phyloP scores from a whole-genome alignment of 2,888 invertebrate genomes.

The Acanthosepion pharaonis region DNA sequence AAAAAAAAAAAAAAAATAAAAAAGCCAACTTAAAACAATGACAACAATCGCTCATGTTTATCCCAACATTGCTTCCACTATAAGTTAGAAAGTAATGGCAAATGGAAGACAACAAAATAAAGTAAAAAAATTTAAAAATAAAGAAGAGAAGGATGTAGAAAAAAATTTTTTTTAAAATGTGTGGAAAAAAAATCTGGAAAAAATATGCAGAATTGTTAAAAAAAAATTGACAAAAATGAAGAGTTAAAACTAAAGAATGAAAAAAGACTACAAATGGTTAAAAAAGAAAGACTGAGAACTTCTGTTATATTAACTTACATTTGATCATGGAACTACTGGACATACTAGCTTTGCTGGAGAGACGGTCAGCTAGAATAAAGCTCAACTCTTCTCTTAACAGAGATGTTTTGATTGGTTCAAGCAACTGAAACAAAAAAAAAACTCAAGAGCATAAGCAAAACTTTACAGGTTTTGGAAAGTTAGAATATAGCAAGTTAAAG shows the following conservation, averaged over 20 bases:
- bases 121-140: too few species aligned
- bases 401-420: not conserved
- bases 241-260: not conserved
- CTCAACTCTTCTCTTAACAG: conserved; percentile 24
- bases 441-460: not conserved
- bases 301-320: conserved; percentile 34
- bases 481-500: not conserved
- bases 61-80: too few species aligned
- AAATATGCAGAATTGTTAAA: too few species aligned
- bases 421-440: not conserved
- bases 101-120: too few species aligned
- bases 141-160: too few species aligned
- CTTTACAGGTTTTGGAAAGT: not conserved
- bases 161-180: too few species aligned
- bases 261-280: not conserved
- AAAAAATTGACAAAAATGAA: not conserved
- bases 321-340: not conserved
- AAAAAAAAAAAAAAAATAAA: too few species aligned
- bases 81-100: too few species aligned
- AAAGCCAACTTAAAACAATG: too few species aligned
- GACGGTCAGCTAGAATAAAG: not conserved
- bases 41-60: too few species aligned
- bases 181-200: too few species aligned
- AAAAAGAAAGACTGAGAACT: not conserved
- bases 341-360: not conserved